Evolutionary conservation across 2,797 vertebrate genomes (phyloP).

Genomic region (Avahi laniger): DNA sequence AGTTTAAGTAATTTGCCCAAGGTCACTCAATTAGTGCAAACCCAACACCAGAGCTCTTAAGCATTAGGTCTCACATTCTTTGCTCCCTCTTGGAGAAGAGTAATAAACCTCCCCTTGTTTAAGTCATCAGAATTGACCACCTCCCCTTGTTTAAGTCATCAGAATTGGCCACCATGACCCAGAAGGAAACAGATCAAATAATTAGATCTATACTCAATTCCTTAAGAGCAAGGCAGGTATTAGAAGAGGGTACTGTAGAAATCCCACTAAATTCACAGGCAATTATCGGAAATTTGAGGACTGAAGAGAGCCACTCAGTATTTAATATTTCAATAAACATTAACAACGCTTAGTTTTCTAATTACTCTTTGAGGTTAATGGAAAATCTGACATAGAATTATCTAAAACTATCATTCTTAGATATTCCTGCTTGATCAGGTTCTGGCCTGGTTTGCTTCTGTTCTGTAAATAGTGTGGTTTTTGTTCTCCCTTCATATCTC

Average conservation of each 20-base stretch:
- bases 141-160: not conserved
- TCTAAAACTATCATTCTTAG: constrained; percentile 27
- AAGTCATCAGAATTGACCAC: not conserved
- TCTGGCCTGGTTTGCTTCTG: constrained; percentile 16
- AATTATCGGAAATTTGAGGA: not conserved
- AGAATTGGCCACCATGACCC: not conserved
- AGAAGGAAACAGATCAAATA: not conserved
- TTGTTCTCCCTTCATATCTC: not conserved
- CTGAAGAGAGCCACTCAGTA: not conserved
- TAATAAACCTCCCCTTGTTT: not conserved
- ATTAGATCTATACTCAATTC: not conserved
- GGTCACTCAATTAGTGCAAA: not conserved
- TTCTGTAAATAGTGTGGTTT: not conserved
- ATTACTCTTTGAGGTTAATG: constrained; percentile 13
- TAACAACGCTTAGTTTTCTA: constrained; percentile 27
- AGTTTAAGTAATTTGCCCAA: not conserved
- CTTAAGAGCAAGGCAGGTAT: not conserved
- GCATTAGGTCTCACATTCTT: not conserved
- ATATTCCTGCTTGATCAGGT: not conserved
- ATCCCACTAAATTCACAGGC: not conserved
- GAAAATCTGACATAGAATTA: constrained; percentile 23
- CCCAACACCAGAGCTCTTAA: not conserved
- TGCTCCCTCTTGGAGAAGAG: not conserved
- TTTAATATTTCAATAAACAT: not conserved
- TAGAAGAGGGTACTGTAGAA: not conserved